Percentiles rank a stretch among this genome's conserved stretches.
Evolutionary conservation across 64 coral and sea anemone species (phyloP).

Genomic region (Acropora tenuis): DNA sequence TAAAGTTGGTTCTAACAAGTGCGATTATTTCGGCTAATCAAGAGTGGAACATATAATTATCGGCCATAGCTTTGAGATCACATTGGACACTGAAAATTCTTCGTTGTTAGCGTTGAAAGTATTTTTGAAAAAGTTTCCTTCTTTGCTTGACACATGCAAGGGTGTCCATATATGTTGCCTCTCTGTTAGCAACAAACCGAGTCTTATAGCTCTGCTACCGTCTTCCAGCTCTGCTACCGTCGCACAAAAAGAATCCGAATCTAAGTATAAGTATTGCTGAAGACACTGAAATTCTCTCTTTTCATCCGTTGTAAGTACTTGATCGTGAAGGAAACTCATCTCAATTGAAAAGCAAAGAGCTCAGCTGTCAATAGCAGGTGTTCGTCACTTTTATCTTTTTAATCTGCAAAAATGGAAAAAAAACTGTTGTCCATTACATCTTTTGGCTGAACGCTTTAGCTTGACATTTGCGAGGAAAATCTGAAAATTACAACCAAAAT

Average conservation of each 20-base stretch:
- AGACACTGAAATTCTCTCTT: not conserved
- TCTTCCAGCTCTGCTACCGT: no score
- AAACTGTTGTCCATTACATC: not conserved
- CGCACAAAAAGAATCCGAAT: no score
- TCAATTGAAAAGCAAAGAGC: not conserved
- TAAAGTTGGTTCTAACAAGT: not conserved
- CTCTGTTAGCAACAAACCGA: not conserved
- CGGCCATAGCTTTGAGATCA: no score
- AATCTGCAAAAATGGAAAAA: not conserved
- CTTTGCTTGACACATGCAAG: not conserved
- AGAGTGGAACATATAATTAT: no score
- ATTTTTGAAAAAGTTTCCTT: not conserved
- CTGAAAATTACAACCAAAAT: no score
- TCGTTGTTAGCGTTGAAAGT: not conserved
- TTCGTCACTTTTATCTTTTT: not conserved
- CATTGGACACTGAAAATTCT: no score
- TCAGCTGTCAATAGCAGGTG: not conserved
- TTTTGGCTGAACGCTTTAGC: not conserved
- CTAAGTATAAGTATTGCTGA: no score
- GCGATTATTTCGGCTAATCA: no score
- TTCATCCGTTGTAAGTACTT: not conserved
- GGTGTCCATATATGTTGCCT: not conserved
- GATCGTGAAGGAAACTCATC: not conserved
- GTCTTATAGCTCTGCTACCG: not conserved
- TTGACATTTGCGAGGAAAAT: not conserved